Conservation (phyloP, 2,888 invertebrate species). For the Amphipoea lucens region DNA sequence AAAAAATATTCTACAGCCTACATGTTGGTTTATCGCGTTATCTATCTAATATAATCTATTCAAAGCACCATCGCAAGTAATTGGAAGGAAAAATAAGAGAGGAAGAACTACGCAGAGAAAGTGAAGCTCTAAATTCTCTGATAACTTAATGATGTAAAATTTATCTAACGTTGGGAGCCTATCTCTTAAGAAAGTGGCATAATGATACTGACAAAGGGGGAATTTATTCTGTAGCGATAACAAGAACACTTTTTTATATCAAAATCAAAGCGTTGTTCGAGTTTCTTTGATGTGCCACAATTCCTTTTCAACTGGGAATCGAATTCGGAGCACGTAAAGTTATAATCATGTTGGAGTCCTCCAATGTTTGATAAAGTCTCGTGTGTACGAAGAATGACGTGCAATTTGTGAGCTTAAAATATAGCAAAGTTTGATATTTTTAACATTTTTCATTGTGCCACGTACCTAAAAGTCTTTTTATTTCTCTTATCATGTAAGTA, state of each 20-base stretch:
- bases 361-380: constrained; percentile 88
- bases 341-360: constrained; percentile 89
- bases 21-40: constrained; percentile 15
- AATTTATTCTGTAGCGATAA: constrained; percentile 81
- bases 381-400: constrained; percentile 82
- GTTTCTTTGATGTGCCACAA: constrained; percentile 86
- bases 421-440: constrained; percentile 62
- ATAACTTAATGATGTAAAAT: constrained; percentile 63
- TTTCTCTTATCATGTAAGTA: neutral
- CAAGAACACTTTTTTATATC: constrained; percentile 85
- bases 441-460: constrained; percentile 31
- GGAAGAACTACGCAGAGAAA: constrained; percentile 32
- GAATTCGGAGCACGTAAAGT: constrained; percentile 87
- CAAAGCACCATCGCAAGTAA: constrained; percentile 28
- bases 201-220: constrained; percentile 75
- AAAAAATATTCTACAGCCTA: constrained; percentile 3
- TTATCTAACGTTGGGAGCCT: constrained; percentile 60
- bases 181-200: constrained; percentile 71
- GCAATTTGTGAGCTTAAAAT: constrained; percentile 78
- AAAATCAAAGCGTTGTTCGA: constrained; percentile 85
- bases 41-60: constrained; percentile 22
- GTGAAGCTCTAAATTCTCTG: constrained; percentile 50
- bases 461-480: neutral
- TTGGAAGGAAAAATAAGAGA: constrained; percentile 41
- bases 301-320: constrained; percentile 77